Evolutionary conservation across 2,113 vertebrate genomes (phyloP).

Genomic region (Oophaga pumilio): DNA sequence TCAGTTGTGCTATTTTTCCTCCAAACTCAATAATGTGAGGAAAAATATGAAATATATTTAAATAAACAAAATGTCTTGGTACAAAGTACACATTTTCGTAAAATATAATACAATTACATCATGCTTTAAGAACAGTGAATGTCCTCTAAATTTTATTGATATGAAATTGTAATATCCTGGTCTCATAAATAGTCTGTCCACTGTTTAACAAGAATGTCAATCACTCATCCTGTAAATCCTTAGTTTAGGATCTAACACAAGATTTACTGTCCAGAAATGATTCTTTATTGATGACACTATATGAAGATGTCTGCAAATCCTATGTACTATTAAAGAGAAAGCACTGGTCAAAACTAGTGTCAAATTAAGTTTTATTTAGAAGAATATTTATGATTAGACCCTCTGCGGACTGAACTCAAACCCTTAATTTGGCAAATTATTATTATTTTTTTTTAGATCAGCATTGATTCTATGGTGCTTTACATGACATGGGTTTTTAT

Average conservation of each 20-base stretch:
- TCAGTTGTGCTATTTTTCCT: no score
- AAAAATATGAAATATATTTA: neutral
- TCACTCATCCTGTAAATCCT: slow-evolving; percentile 77
- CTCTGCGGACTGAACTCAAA: no score
- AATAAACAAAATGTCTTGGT: neutral
- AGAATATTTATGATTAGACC: neutral
- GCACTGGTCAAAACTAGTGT: slow-evolving; percentile 60
- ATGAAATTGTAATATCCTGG: slow-evolving; percentile 60
- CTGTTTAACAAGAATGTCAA: slow-evolving; percentile 77
- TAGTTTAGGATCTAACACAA: slow-evolving; percentile 77
- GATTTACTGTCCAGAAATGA: slow-evolving; percentile 82
- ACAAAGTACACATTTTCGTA: neutral
- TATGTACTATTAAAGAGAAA: slow-evolving; percentile 73
- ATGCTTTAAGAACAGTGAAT: slow-evolving; percentile 39
- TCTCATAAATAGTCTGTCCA: slow-evolving; percentile 64
- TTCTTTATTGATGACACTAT: slow-evolving; percentile 83
- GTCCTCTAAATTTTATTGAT: slow-evolving; percentile 56
- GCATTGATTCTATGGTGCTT: no score
- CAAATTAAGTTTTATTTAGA: slow-evolving; percentile 9
- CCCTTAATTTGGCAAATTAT: no score
- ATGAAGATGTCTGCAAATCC: slow-evolving; percentile 68
- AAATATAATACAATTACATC: neutral
- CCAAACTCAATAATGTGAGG: no score
- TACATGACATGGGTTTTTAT: no score
- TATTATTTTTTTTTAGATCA: no score